Evolutionary conservation across 1,140 invertebrate genomes (phyloP), one percentile per base, ranked within the genome.

Genomic region (Reticulitermes speratus): DNA sequence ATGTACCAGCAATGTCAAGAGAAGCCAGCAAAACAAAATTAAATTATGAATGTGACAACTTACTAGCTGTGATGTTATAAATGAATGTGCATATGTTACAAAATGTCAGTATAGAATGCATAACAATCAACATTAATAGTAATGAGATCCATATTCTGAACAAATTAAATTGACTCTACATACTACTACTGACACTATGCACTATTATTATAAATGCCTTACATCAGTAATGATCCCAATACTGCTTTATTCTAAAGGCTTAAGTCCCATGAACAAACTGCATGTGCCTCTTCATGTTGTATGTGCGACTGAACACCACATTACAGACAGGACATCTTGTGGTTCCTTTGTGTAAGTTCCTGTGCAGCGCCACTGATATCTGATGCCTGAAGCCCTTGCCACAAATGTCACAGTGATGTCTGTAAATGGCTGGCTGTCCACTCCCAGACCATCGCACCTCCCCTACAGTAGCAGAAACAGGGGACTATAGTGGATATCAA

Each of bases 261-360:
- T n/a, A 84, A 23, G 59, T 75, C 14, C 91, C 90, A 88, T 92
- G 91, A 45, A 91, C 90, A 88, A 91, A 91, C 88, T 90, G 91
- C 89, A 92, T 90, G 87, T 92, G 91, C 86, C 91, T 90, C 89
- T 92, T 92, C 91, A 92, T 91, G 88, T 91, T 91, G 87, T 91
- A 91, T 84, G 91, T 91, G 88, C 91, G 91, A 89, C 91, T 92
- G 90, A 92, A 92, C 88, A 92, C 90, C 81, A 90, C 90, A 86
- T 90, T 90, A 89, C 92, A 93, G 83, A 92, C 91, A 38, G 91
- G 91, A 88, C 92, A 93, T 84, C 91, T 88, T 25, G 92, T 93
- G 86, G 91, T 91, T 30, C 92, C 92, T 88, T 90, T 91, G 89
- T 93, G 92, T 89, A 92, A 91, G 89, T 91, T 92, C 87, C 91